These are phyloP conservation scores for Phaethornis superciliosus DNA, from an alignment of 2,113 vertebrate species.

Conservation along the genomic window DNA sequence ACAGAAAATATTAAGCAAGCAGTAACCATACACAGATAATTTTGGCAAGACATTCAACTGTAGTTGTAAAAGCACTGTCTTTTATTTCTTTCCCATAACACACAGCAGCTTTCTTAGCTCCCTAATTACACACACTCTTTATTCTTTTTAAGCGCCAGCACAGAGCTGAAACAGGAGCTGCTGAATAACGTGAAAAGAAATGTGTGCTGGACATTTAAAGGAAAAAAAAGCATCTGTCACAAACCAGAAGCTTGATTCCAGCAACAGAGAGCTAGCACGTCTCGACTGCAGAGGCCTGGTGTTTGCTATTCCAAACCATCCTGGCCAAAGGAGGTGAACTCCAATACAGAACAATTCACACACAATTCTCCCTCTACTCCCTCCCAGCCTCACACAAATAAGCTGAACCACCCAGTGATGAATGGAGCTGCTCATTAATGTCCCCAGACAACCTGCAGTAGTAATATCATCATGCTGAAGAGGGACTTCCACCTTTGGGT, in stretches of 20 bases:
- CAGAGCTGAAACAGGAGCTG: neutral
- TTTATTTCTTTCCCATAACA: neutral
- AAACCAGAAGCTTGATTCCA: neutral
- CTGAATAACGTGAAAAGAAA: neutral
- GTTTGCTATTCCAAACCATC: neutral
- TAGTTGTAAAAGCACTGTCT: neutral
- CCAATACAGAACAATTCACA: neutral
- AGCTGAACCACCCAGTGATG: neutral
- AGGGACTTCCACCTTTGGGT: neutral
- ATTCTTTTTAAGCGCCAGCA: neutral
- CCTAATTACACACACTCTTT: neutral
- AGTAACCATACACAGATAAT: neutral
- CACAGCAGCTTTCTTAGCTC: neutral
- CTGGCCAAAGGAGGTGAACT: neutral
- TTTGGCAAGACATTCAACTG: neutral
- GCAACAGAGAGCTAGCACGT: neutral
- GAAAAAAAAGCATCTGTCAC: conserved; percentile 13
- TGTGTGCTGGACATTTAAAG: neutral
- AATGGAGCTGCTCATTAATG: neutral
- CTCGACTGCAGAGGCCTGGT: neutral
- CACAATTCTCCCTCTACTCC: neutral
- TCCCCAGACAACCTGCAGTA: neutral
- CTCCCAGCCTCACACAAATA: neutral
- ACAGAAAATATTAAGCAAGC: conserved; percentile 1
- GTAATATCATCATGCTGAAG: neutral